Percentiles rank a stretch among this genome's conserved stretches.
phyloP scores from a whole-genome alignment of 1,140 invertebrate species.

The Drosophila athabasca region DNA sequence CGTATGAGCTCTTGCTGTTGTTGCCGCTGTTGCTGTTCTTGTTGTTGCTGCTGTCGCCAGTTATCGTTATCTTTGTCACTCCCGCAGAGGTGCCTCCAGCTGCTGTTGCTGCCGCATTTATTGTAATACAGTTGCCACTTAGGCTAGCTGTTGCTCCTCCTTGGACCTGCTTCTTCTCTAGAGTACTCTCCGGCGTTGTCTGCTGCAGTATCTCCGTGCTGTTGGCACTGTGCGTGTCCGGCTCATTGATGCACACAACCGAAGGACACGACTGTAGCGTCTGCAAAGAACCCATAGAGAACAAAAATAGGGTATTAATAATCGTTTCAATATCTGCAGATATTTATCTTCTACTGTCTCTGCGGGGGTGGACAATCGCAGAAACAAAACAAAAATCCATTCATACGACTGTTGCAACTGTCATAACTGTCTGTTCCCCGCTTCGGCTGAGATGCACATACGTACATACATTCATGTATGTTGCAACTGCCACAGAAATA shows the following conservation, averaged over 20 bases:
- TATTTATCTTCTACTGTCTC: no score
- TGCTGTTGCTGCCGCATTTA: slow-evolving; percentile 50
- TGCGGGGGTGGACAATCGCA: neutral
- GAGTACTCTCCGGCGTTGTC: slow-evolving; percentile 70
- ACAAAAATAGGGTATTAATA: neutral
- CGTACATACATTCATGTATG: neutral
- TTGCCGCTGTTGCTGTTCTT: slow-evolving; percentile 16
- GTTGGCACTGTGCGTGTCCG: slow-evolving; percentile 71
- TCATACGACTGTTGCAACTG: slow-evolving; percentile 20
- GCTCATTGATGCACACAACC: slow-evolving; percentile 78
- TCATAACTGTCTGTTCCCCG: slow-evolving; percentile 17
- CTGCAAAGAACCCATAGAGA: slow-evolving; percentile 36
- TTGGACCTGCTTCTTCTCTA: slow-evolving; percentile 61
- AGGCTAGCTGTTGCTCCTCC: slow-evolving; percentile 15
- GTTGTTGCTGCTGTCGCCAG: slow-evolving; percentile 37
- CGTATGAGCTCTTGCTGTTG: slow-evolving; percentile 21
- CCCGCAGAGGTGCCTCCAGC: slow-evolving; percentile 29
- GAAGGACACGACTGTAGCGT: slow-evolving; percentile 75
- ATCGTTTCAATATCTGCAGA: no score
- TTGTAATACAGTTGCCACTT: slow-evolving; percentile 66
- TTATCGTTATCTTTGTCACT: slow-evolving; percentile 54
- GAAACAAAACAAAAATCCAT: neutral
- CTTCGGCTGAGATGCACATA: no score
- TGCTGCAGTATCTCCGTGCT: slow-evolving; percentile 73
- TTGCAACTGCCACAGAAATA: slow-evolving; percentile 29